phyloP scores from a whole-genome alignment of 2,797 vertebrate species.

The Psittacula echo region DNA sequence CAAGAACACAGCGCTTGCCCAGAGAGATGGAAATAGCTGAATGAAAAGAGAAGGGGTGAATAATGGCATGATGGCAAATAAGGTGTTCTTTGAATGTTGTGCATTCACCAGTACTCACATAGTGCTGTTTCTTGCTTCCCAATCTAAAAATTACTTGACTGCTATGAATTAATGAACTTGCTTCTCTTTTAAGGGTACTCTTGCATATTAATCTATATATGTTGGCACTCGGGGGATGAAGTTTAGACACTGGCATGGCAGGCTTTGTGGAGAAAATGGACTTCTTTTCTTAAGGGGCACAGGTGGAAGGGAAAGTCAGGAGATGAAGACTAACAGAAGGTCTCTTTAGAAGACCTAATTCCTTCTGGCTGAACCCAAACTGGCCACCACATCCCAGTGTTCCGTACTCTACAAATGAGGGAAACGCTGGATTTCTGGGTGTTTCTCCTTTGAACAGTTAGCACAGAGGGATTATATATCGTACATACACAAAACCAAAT shows the following conservation, averaged over 20 bases:
- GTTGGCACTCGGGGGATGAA: background rate
- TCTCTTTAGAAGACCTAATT: background rate
- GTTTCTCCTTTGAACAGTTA: background rate
- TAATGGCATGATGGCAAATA: background rate
- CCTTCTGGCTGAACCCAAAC: background rate
- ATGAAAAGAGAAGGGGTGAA: background rate
- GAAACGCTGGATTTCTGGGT: background rate
- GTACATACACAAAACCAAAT: background rate
- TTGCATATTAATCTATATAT: background rate
- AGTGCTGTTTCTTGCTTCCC: background rate
- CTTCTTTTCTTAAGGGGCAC: background rate
- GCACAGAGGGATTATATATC: rapidly evolving
- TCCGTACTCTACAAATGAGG: background rate
- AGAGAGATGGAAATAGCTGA: background rate
- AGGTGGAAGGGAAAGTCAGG: background rate
- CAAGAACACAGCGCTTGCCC: background rate
- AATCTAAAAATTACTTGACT: background rate
- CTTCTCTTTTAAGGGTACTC: background rate
- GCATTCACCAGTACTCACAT: background rate
- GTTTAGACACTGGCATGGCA: background rate
- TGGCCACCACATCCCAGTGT: background rate
- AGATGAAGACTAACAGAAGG: background rate
- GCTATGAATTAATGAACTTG: background rate
- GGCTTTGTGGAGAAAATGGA: background rate
- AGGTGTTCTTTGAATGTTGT: background rate